phyloP scores from a whole-genome alignment of 2,888 invertebrate genomes.

The Aleiodes leptofemur region DNA sequence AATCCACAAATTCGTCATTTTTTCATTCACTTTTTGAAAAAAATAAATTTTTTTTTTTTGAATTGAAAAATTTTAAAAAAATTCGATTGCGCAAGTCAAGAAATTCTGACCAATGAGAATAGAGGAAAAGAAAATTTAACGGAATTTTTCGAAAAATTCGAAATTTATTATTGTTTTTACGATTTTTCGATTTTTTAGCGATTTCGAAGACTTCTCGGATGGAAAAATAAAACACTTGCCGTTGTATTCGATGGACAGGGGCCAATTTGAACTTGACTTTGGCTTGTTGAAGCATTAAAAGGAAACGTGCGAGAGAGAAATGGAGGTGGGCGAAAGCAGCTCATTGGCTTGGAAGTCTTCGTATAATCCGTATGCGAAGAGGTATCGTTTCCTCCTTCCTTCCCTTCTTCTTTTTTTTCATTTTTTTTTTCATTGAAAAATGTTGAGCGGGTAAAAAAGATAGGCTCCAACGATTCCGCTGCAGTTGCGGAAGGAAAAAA shows the following conservation, averaged over 20 bases:
- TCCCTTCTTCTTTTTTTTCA: neutral
- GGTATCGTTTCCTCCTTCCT: neutral
- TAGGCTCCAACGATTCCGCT: conserved; percentile 32
- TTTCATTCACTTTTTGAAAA: neutral
- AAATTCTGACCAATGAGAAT: conserved; percentile 6
- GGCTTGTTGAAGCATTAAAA: conserved; percentile 31
- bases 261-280: conserved; percentile 42
- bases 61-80: neutral
- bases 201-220: neutral
- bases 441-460: conserved; percentile 3
- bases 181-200: too few relatives aligned
- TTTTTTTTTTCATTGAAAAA: neutral
- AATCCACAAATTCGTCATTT: conserved; percentile 6
- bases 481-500: neutral
- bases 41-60: too few relatives aligned
- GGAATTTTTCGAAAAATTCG: neutral
- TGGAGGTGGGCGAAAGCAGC: conserved; percentile 11
- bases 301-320: conserved; percentile 16
- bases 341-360: conserved; percentile 8
- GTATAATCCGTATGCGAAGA: conserved; percentile 2
- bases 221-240: neutral
- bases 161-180: too few relatives aligned
- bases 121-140: conserved; percentile 2
- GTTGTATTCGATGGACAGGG: conserved; percentile 38
- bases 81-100: conserved; percentile 16